These are phyloP conservation scores for Bradypodion pumilum DNA, from an alignment of 2,797 vertebrate species.

Conservation along the genomic window DNA sequence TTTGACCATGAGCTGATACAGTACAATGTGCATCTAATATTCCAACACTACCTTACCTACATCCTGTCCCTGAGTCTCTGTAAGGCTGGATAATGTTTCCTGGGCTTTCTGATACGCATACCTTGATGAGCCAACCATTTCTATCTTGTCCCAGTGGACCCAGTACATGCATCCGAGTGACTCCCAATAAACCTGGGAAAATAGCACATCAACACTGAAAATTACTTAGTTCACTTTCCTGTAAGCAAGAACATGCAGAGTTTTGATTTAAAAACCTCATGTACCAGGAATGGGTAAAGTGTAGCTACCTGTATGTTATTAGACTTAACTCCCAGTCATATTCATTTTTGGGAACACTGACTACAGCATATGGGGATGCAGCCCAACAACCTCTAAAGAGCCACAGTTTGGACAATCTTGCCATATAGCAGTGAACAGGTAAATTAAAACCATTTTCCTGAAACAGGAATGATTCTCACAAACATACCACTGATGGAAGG, in stretches of 20 bases:
- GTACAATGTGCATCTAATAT: not conserved
- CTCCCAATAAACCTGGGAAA: conserved; percentile 88
- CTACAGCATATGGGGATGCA: too few species aligned
- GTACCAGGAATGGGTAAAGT: not conserved
- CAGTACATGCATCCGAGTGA: conserved; percentile 88
- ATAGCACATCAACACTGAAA: not conserved
- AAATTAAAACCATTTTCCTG: not conserved
- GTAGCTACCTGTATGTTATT: not conserved
- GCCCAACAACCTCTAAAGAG: not conserved
- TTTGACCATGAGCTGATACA: not conserved
- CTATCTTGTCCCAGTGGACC: conserved; percentile 97
- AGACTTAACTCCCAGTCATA: too few species aligned
- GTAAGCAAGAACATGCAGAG: not conserved
- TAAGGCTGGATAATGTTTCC: conserved; percentile 76
- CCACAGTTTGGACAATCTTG: not conserved
- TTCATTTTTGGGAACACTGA: too few species aligned
- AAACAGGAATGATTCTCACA: not conserved
- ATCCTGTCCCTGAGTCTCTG: conserved; percentile 70
- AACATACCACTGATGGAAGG: not conserved
- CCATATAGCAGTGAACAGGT: not conserved
- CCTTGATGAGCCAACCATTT: conserved; percentile 80
- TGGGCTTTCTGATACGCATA: conserved; percentile 77
- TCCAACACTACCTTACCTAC: conserved; percentile 58
- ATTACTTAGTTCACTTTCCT: not conserved
- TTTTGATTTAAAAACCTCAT: not conserved